Base-by-base conservation (phyloP, 2,797 vertebrate species). In the Serranus cabrilla region DNA sequence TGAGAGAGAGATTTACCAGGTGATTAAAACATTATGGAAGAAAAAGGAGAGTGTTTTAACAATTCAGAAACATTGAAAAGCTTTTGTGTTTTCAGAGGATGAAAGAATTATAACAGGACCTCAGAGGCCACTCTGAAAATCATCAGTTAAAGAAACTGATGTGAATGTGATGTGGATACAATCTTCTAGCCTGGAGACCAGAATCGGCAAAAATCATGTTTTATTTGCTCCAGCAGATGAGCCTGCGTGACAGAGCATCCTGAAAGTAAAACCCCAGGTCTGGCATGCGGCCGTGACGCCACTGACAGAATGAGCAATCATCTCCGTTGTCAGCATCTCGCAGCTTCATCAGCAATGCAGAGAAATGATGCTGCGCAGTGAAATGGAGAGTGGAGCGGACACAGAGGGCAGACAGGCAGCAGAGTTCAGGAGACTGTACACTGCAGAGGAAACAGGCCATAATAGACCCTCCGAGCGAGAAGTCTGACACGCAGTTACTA, bases 271-370 rank as follows among this genome's bases (percentile, higher is more conserved):
- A 40, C 27, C 37, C 65, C 20, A 10, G 63, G 65, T 72, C 54
- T 60, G 43, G 50, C 31, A 2, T 54, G 68, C 54, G 39, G 56
- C 16, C 2, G 7, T 71, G 50, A 64, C 27, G 31, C 50, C 34
- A 16, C 51, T 34, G 79, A 55, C 62, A 52, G 34, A 60, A 71
- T 51, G 66, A 86, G 83, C 59, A 52, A 82, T 76, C 55, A 23
- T 71, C 54, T 76, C 59, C 74, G 84, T 57, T 85, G 85, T 88
- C 88, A 86, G 84, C 80, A 65, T 64, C 67, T 63, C 17, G 20
- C 66, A 71, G 81, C 81, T 83, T 80, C 90, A 72, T 77, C 86
- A 84, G 88, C 80, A 87, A 74, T 88, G 89, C 90, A 87, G 89
- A 80, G 70, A 70, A 82, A 82, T 72, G 80, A 87, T 11, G 56